Base-by-base conservation (phyloP, 2,888 invertebrate genomes). In the Polydrusus tereticollis region DNA sequence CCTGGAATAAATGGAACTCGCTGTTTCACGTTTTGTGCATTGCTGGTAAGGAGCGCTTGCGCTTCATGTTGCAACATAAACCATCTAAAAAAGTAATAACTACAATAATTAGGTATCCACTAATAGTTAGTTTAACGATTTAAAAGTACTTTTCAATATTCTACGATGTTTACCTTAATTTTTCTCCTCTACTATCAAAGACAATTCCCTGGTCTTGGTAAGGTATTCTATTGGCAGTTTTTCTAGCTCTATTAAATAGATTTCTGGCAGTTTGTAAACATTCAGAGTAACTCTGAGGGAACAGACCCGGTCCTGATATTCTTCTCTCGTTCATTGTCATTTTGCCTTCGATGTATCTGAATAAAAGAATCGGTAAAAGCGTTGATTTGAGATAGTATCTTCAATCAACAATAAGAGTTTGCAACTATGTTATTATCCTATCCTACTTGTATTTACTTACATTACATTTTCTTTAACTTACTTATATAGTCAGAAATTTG, bases 61-160 rank as follows among this genome's bases (percentile, higher is more conserved):
- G 95, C 95, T 87, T 97, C 96, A 81, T 93, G 92, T 0, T 96
- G 96, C 62, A 96, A 85, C 89, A 96, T 91, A 85, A 95, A 97
- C 96, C 96, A 97, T 14, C 74, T 68, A 55, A 7, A 55, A 55
- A 47, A 1, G 23, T 2, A 23, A 12, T 21, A 47, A 20, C 12
- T n/a, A 26, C 26, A 33, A 33, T 12, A 7, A 57, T 26, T 12
- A 5, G 20, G 14, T 16, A 16, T 23, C n/a, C n/a, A n/a, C n/a
- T n/a, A n/a, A n/a, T n/a, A n/a, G n/a, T n/a, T n/a, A n/a, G n/a
- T n/a, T n/a, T n/a, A n/a, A n/a, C n/a, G n/a, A n/a, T n/a, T n/a
- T n/a, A n/a, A n/a, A n/a, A n/a, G n/a, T n/a, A n/a, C n/a, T n/a
- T n/a, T n/a, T n/a, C n/a, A n/a, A n/a, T n/a, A n/a, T n/a, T n/a